A percentile compares a stretch with the other conserved stretches of the same genome.
These are phyloP conservation scores for Aspiorhynchus laticeps DNA, from an alignment of 2,113 vertebrate species.

Conservation along the genomic window DNA sequence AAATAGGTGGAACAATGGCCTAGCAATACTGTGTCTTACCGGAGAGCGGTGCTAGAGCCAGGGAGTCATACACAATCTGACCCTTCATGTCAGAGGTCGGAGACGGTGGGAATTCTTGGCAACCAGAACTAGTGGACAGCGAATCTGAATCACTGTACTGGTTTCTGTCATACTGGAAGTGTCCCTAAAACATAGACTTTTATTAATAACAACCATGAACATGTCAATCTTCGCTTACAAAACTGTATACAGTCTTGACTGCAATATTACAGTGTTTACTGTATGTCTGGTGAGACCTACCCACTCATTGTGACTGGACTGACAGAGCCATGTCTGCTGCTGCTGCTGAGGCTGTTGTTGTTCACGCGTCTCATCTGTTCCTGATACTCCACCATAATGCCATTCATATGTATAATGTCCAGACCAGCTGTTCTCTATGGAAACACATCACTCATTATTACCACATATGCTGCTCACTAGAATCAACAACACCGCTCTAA, in stretches of 20 bases:
- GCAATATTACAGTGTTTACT: not conserved
- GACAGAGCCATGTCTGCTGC: constrained; percentile 60
- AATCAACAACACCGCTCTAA: not conserved
- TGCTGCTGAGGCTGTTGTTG: constrained; percentile 41
- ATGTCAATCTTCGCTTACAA: not conserved
- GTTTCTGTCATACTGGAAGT: constrained; percentile 55
- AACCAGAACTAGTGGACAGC: constrained; percentile 75
- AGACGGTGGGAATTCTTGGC: constrained; percentile 72
- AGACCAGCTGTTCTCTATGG: constrained; percentile 73
- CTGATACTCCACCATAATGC: constrained; percentile 62
- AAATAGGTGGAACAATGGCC: not conserved
- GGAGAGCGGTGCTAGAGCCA: constrained; percentile 67
- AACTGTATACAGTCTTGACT: not conserved
- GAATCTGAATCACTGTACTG: constrained; percentile 77
- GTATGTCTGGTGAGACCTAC: constrained; percentile 31
- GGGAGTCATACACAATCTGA: constrained; percentile 53
- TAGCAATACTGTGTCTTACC: constrained; percentile 61
- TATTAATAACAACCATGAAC: constrained; percentile 22
- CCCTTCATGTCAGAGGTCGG: constrained; percentile 61
- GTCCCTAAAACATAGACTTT: constrained; percentile 61
- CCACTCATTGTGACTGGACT: constrained; percentile 59
- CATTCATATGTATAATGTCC: constrained; percentile 74
- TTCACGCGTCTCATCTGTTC: constrained; percentile 60
- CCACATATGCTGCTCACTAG: not conserved
- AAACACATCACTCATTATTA: constrained; percentile 11